phyloP scores from a whole-genome alignment of 2,888 invertebrate species.

The Cinara cedri region DNA sequence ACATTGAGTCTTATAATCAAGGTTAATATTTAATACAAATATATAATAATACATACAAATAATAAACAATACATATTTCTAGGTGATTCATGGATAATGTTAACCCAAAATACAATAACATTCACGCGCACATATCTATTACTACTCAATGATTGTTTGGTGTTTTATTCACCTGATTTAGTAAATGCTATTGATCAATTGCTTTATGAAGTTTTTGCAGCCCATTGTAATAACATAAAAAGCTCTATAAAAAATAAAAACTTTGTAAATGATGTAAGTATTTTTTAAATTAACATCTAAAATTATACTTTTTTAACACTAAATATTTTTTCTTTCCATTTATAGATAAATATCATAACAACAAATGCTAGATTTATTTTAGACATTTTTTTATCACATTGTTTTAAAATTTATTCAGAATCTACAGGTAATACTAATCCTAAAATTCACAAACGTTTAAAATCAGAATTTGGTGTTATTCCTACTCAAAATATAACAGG shows the following conservation, averaged over 20 bases:
- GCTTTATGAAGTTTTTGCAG: slow-evolving; percentile 75
- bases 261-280: slow-evolving; percentile 66
- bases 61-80: slow-evolving; percentile 59
- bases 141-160: slow-evolving; percentile 77
- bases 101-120: slow-evolving; percentile 80
- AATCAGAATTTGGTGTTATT: slow-evolving; percentile 46
- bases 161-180: slow-evolving; percentile 76
- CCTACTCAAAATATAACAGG: slow-evolving; percentile 55
- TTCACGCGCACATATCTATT: slow-evolving; percentile 79
- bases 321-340: slow-evolving; percentile 12
- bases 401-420: slow-evolving; percentile 56
- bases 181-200: slow-evolving; percentile 76
- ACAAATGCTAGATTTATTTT: slow-evolving; percentile 76
- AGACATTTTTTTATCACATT: slow-evolving; percentile 67
- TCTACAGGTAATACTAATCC: slow-evolving; percentile 58
- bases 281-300: slow-evolving; percentile 2
- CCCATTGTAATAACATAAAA: slow-evolving; percentile 73
- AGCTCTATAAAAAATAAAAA: slow-evolving; percentile 67
- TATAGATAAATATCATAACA: slow-evolving; percentile 65
- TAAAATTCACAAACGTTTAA: slow-evolving; percentile 58
- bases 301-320: not conserved
- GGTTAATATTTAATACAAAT: slow-evolving; percentile 61
- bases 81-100: slow-evolving; percentile 74
- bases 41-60: not conserved
- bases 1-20: slow-evolving; percentile 71